Base-by-base conservation (phyloP, 1,140 invertebrate genomes). In the Eriocheir sinensis region DNA sequence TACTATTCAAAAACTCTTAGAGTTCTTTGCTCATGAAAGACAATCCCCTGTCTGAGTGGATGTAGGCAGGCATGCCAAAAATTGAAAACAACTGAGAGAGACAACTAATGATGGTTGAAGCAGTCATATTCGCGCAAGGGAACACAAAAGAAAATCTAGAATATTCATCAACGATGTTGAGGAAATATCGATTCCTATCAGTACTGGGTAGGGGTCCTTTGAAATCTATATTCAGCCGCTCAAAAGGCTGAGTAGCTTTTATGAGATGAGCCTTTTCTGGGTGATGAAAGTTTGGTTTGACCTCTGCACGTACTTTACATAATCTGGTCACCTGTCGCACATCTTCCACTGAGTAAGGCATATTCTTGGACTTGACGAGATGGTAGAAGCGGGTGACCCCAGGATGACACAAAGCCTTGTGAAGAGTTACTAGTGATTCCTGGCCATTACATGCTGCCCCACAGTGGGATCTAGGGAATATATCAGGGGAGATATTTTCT, bases 31-130 rank as follows among this genome's bases (percentile, higher is more conserved):
- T 96, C 94, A 96, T 93, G 81, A 95, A 96, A 34, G 91, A 88
- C 32, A 95, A 6, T 40, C 93, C 95, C 90, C 94, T 72, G 89
- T 96, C 95, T 60, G 95, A 96, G 95, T 96, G 95, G n/a, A 96
- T 96, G 86, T 89, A 96, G 34, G 95, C 40, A 30, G 94, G 94
- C n/a, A 92, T 95, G 12, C 96, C 95, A 94, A 96, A 96, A 44
- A 96, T 48, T 27, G 41, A 96, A 94, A 95, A 96, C 36, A 91
- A 30, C 12, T 72, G 34, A 3, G 48, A 91, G 30, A 72, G 89
- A 72, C 89, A 91, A 72, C 30, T 32, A 21, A 91, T 72, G 34
- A 60, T 41, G 9, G 48, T 79, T 72, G 89, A 60, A 41, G 89
- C 48, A 8, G 89, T 91, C 89, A 91, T 91, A 36, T 72, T 79